Conservation (phyloP, 2,113 vertebrate species). For the Rhagologus leucostigma region DNA sequence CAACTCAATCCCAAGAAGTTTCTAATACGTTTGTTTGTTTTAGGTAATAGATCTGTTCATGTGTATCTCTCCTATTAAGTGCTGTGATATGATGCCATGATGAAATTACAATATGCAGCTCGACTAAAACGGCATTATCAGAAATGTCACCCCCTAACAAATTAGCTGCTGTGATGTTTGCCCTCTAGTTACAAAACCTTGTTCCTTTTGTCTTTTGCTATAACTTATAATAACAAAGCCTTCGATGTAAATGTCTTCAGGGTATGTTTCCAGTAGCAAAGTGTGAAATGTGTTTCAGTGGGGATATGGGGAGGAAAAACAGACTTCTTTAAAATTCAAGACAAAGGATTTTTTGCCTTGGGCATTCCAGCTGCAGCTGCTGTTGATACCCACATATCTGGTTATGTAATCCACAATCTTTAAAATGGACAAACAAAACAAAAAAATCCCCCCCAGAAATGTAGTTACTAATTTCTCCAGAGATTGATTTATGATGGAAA, state of each 20-base stretch:
- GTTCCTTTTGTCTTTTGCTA: constrained; percentile 64
- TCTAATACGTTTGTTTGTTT: constrained; percentile 51
- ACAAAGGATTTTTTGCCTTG: constrained; percentile 60
- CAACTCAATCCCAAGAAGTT: constrained; percentile 28
- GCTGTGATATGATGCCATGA: constrained; percentile 2
- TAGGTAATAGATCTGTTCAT: constrained; percentile 45
- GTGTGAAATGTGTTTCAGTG: constrained; percentile 8
- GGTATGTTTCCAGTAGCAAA: constrained; percentile 51
- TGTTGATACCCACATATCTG: neutral
- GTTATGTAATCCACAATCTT: neutral
- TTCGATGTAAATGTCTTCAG: constrained; percentile 32
- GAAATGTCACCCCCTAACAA: constrained; percentile 68
- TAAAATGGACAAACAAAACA: neutral
- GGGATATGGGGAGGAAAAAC: neutral
- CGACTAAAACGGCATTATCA: constrained; percentile 35
- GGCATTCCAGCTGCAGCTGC: constrained; percentile 50
- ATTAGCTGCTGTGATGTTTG: constrained; percentile 49
- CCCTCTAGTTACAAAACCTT: constrained; percentile 56
- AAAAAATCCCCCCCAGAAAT: neutral
- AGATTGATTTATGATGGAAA: neutral
- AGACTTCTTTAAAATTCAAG: constrained; percentile 26
- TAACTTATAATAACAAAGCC: constrained; percentile 61
- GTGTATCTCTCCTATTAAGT: constrained; percentile 35
- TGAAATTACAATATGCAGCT: constrained; percentile 62
- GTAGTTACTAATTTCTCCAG: neutral